phyloP scores from a whole-genome alignment of 2,888 invertebrate species.

The Eupithecia pulchellata region DNA sequence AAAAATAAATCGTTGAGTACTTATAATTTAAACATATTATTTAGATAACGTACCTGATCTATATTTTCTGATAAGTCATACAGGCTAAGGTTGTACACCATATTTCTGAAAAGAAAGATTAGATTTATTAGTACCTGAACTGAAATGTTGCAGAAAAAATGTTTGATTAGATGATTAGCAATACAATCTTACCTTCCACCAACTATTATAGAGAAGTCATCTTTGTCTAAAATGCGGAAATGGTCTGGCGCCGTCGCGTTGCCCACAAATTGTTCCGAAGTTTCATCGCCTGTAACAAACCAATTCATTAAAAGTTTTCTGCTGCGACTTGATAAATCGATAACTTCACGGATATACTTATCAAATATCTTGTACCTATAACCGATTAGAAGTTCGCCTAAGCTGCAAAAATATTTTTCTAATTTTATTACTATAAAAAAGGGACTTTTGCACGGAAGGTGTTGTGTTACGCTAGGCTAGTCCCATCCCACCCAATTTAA shows the following conservation, averaged over 20 bases:
- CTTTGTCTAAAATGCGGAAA: constrained; percentile 95
- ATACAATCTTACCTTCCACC: constrained; percentile 91
- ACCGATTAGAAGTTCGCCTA: not conserved
- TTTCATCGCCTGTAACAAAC: constrained; percentile 88
- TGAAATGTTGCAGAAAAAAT: not conserved
- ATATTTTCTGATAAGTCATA: constrained; percentile 91
- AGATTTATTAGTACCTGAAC: not conserved
- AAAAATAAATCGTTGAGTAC: not conserved
- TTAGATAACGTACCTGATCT: constrained; percentile 85
- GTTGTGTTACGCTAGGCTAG: constrained; percentile 19
- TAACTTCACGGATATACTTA: constrained; percentile 37
- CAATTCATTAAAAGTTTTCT: constrained; percentile 60
- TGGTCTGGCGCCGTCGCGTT: constrained; percentile 92
- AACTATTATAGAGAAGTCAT: constrained; percentile 93
- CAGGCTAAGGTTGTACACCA: constrained; percentile 95
- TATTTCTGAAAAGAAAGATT: constrained; percentile 88
- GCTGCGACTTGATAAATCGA: constrained; percentile 39
- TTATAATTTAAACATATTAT: not conserved
- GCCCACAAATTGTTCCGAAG: constrained; percentile 91
- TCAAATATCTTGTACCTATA: constrained; percentile 6
- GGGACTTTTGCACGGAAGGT: not conserved
- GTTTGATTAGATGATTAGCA: not conserved
- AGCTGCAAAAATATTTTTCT: not conserved
- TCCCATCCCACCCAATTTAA: constrained; percentile 22
- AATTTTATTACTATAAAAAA: not conserved